Evolutionary conservation across 1,140 invertebrate species (phyloP), one percentile per base, ranked within the genome.

Genomic region (Anastrepha obliqua): DNA sequence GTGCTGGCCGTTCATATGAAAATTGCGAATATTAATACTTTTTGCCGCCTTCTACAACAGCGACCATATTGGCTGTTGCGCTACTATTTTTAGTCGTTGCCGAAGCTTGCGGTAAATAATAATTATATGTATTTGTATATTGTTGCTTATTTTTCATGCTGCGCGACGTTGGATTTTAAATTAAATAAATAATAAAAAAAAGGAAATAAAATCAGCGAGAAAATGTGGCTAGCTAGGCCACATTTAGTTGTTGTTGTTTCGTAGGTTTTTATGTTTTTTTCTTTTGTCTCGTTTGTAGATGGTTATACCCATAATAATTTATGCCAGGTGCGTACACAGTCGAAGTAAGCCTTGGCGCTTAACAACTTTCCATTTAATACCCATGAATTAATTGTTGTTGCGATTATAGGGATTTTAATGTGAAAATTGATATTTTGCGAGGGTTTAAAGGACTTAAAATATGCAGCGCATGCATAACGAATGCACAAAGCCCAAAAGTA

Each of bases 1-100:
- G 0, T 9, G 15, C 2, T 42, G 13, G 4, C 42, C 44, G 64
- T 42, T 67, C 64, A 67, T 29, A 65, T 65, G 64, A 65, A 65
- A 74, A 74, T 44, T 15, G 67, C 67, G 42, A 74, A 47, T 39
- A 74, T 74, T 70, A 15, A 74, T 13, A 74, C 15, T 74, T 74
- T 13, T 74, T 13, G 13, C 1, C 67, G 67, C 11, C 67, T 15
- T 5, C n/a, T 74, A 39, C 44, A 74, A 74, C 42, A 44, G 15
- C 67, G 51, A 44, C 42, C 44, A 47, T 44, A 74, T 74, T 74
- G 67, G 67, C 67, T 42, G 15, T 15, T 74, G 44, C 3, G 51
- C 67, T 74, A 39, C 67, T 74, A 74, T 74, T 74, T 74, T 44
- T 74, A 74, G 42, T 0, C 17, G 60, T n/a, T 62, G 8, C 4